phyloP scores from a whole-genome alignment of 1,140 invertebrate species.

The Drosophila tani region DNA sequence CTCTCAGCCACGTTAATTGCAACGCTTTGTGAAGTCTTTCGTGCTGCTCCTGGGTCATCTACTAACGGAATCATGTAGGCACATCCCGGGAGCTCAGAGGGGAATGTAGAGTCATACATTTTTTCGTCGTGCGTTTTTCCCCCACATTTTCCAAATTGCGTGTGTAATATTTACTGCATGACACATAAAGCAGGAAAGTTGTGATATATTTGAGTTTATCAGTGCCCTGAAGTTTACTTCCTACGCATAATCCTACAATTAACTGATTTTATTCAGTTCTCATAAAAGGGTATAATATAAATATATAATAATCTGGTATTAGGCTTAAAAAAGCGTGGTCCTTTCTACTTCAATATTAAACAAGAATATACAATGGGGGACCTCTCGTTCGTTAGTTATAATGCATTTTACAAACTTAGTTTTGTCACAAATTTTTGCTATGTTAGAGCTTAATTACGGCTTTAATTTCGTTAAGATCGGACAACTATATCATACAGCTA shows the following conservation, averaged over 20 bases:
- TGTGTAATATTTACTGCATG: constrained; percentile 74
- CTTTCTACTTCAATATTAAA: too few relatives aligned
- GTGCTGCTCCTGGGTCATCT: constrained; percentile 21
- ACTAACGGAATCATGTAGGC: constrained; percentile 19
- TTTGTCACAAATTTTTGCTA: too few relatives aligned
- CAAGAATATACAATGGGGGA: too few relatives aligned
- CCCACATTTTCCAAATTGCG: constrained; percentile 22
- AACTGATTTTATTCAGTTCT: constrained; percentile 51
- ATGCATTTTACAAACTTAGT: too few relatives aligned
- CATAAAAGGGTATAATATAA: background rate
- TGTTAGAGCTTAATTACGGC: too few relatives aligned
- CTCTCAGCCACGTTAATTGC: constrained; percentile 76
- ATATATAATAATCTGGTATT: too few relatives aligned
- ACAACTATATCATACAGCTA: too few relatives aligned
- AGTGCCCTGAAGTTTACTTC: constrained; percentile 60
- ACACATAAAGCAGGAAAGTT: constrained; percentile 78
- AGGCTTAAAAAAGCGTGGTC: too few relatives aligned
- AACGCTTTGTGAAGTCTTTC: constrained; percentile 69
- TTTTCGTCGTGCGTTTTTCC: constrained; percentile 67
- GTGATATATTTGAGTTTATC: constrained; percentile 80
- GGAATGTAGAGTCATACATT: constrained; percentile 30
- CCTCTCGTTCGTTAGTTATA: too few relatives aligned
- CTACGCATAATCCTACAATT: constrained; percentile 55
- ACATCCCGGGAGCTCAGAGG: constrained; percentile 7
- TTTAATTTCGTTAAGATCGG: too few relatives aligned